Percentiles rank a stretch among this genome's conserved stretches.
Conservation (phyloP, 2,797 vertebrate species). For the Bufotes viridis region DNA sequence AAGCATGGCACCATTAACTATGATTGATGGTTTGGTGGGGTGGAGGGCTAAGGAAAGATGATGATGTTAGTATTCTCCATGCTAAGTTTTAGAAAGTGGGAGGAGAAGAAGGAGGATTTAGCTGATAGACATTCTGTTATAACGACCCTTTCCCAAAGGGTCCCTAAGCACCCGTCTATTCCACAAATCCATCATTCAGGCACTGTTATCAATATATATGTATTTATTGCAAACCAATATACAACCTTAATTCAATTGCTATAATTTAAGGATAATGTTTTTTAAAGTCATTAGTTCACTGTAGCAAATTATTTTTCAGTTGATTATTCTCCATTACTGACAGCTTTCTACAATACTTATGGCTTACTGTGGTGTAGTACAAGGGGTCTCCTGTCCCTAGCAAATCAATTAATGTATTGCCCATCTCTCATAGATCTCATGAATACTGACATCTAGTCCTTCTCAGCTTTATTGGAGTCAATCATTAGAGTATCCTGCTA, state of each 20-base stretch:
- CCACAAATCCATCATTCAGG: too few species aligned
- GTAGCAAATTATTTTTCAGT: neutral
- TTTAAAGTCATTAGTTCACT: neutral
- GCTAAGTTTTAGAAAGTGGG: too few species aligned
- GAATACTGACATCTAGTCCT: constrained; percentile 75
- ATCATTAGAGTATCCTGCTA: constrained; percentile 79
- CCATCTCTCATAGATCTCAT: neutral
- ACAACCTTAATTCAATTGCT: neutral
- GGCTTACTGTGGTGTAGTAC: neutral
- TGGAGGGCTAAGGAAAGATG: too few species aligned
- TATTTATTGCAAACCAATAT: neutral
- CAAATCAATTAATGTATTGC: neutral
- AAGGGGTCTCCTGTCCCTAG: neutral
- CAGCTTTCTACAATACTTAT: neutral
- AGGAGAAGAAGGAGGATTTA: too few species aligned
- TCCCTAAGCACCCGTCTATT: too few species aligned
- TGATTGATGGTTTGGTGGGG: too few species aligned
- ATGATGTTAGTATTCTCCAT: too few species aligned
- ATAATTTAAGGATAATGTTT: neutral
- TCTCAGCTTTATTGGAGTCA: constrained; percentile 77
- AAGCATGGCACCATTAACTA: too few species aligned
- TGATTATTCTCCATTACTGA: neutral
- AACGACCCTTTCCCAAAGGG: too few species aligned
- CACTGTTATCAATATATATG: too few species aligned
- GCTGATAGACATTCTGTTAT: too few species aligned